Evolutionary conservation across 2,797 vertebrate genomes (phyloP).

Genomic region (Thalassophryne amazonica): DNA sequence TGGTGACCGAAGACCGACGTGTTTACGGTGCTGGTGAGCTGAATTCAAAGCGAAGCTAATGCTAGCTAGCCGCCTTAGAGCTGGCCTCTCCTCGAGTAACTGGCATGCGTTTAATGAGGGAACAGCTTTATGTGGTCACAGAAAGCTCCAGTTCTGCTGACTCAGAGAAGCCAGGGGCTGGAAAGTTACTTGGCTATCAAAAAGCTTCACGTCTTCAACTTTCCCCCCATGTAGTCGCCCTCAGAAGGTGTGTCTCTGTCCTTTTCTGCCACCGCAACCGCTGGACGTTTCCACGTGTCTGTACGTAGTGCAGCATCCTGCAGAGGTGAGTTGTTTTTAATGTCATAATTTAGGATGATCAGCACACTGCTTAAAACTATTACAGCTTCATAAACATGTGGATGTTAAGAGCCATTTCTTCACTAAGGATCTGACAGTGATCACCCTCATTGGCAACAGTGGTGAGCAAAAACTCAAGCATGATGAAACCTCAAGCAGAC

Average conservation of each 20-base stretch:
- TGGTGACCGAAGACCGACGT: slow-evolving; percentile 84
- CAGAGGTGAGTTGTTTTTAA: slow-evolving; percentile 96
- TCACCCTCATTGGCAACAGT: too few relatives aligned
- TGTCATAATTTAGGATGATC: too few relatives aligned
- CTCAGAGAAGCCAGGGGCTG: slow-evolving; percentile 20
- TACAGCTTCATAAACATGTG: too few relatives aligned
- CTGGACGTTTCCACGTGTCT: slow-evolving; percentile 89
- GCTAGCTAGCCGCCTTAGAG: slow-evolving; percentile 38
- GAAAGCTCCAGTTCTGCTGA: slow-evolving; percentile 16
- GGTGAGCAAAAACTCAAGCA: too few relatives aligned
- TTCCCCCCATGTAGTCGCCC: slow-evolving; percentile 83
- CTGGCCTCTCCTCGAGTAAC: not conserved
- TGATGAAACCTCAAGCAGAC: too few relatives aligned
- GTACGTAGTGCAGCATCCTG: slow-evolving; percentile 96
- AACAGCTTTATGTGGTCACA: slow-evolving; percentile 33
- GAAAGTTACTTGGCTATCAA: slow-evolving; percentile 10
- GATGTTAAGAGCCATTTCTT: too few relatives aligned
- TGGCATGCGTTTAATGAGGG: slow-evolving; percentile 35
- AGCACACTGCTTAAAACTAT: too few relatives aligned
- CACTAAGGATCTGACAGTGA: too few relatives aligned
- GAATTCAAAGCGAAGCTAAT: slow-evolving; percentile 42
- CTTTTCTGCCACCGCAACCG: slow-evolving; percentile 88
- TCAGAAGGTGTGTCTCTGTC: slow-evolving; percentile 96
- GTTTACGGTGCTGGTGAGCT: slow-evolving; percentile 88
- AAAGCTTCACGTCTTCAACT: slow-evolving; percentile 50